These are phyloP conservation scores for Eleginops maclovinus DNA, from an alignment of 2,113 vertebrate genomes.

Conservation along the genomic window DNA sequence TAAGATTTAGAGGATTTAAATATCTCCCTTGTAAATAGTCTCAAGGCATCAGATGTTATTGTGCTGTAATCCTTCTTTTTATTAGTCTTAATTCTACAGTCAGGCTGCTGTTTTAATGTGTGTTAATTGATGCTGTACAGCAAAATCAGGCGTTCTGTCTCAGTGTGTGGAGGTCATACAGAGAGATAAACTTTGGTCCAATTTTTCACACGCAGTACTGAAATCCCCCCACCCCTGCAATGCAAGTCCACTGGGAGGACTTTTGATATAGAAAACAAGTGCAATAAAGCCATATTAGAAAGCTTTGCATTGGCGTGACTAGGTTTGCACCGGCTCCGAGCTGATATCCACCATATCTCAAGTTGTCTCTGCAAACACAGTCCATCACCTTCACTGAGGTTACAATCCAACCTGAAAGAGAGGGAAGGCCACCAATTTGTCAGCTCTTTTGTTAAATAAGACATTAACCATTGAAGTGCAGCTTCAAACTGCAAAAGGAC, in stretches of 20 bases:
- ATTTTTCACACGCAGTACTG: constrained; percentile 62
- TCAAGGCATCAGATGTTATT: background rate
- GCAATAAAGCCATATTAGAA: constrained; percentile 76
- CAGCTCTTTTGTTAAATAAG: constrained; percentile 71
- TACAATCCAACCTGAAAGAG: constrained; percentile 32
- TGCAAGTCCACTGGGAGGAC: constrained; percentile 45
- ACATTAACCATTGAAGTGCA: constrained; percentile 60
- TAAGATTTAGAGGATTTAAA: constrained; percentile 1
- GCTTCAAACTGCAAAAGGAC: constrained; percentile 42
- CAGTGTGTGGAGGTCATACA: constrained; percentile 4
- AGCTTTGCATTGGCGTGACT: constrained; percentile 62
- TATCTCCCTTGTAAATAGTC: background rate
- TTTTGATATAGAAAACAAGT: constrained; percentile 69
- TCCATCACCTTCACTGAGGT: constrained; percentile 28
- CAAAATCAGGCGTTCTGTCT: constrained; percentile 9
- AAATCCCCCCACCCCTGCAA: constrained; percentile 27
- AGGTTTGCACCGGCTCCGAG: constrained; percentile 17
- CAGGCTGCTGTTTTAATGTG: constrained; percentile 17
- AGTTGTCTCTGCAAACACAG: constrained; percentile 30
- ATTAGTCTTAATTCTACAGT: constrained; percentile 4
- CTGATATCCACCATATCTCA: constrained; percentile 36
- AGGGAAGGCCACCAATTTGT: constrained; percentile 55
- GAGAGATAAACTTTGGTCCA: constrained; percentile 80
- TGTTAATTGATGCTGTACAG: constrained; percentile 13
- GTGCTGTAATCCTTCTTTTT: background rate